Evolutionary conservation across 2,888 invertebrate species (phyloP), one percentile per base, ranked within the genome.

Genomic region (Marasmarcha lunaedactyla): DNA sequence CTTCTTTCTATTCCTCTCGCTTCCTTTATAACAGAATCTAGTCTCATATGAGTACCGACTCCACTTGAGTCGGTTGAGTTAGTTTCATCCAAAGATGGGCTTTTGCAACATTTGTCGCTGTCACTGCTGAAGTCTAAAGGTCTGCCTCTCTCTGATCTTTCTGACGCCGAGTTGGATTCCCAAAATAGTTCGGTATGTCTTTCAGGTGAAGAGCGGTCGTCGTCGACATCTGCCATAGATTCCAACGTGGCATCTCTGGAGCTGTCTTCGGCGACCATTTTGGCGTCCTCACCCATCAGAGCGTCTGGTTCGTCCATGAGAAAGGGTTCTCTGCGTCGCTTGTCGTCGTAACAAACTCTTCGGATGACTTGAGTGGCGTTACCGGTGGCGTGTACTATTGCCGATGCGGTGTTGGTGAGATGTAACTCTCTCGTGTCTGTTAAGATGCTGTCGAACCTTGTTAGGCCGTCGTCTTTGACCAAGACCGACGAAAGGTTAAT

Each of bases 11-110:
- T 43, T 0, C 64, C 62, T 13, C 79, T 50, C 20, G 81, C 71
- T 33, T 81, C 71, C 41, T 84, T 84, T 14, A 84, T 84, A 2
- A 84, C 84, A 0, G 84, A 79, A 43, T 84, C 78, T n/a, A 84
- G 47, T 34, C 84, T 54, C 56, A 77, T 55, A 25, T 72, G 77
- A 1, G 71, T 54, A 6, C 76, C 71, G 12, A 68, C 52, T 0
- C 73, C 71, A 40, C 73, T 72, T 0, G 81, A 77, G 38, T 84
- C 83, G 0, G 77, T 78, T 0, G 78, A 79, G 36, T 76, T 73
- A 0, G 70, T 66, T 47, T 81, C 78, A 36, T 84, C 83, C 46
- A 53, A 65, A 0, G 67, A 71, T 0, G 84, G 79, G 42, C 79
- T 84, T 41, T 77, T 79, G 50, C 79, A 78, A 47, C 83, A 81